A percentile compares a stretch with the other conserved stretches of the same genome.
These are phyloP conservation scores for Zaprionus camerounensis DNA, from an alignment of 1,140 invertebrate species.

Conservation along the genomic window DNA sequence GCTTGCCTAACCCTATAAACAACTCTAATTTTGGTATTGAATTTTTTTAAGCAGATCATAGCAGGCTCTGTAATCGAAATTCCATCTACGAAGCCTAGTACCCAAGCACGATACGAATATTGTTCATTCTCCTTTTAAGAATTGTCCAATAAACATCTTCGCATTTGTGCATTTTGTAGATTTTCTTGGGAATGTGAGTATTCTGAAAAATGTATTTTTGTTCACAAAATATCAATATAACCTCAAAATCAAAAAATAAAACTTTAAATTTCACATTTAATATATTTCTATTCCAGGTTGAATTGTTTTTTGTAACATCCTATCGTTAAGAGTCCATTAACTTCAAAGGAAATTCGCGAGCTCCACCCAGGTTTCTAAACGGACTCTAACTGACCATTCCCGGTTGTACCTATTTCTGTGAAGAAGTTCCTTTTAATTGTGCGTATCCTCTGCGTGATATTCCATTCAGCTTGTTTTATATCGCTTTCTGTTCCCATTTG, in stretches of 20 bases:
- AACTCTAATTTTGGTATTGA: no score
- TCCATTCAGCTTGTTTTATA: neutral
- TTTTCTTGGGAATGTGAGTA: conserved; percentile 9
- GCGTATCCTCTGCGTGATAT: neutral
- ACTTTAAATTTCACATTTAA: neutral
- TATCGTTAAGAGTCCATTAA: neutral
- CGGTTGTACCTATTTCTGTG: conserved; percentile 19
- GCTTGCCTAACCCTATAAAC: no score
- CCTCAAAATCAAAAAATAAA: neutral
- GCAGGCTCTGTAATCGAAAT: neutral
- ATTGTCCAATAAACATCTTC: neutral
- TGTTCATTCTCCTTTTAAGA: neutral
- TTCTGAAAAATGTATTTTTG: no score
- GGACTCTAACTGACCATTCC: neutral
- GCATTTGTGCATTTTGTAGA: conserved; percentile 13
- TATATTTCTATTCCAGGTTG: neutral
- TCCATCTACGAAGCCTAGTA: neutral
- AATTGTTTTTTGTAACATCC: conserved; percentile 10
- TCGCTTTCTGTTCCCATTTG: neutral
- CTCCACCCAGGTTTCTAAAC: neutral
- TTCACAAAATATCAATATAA: no score
- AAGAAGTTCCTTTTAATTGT: neutral
- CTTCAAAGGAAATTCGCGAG: neutral
- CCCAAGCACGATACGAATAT: neutral
- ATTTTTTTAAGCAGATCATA: neutral